Evolutionary conservation across 1,140 invertebrate species (phyloP).

Genomic region (Penaeus vannamei): DNA sequence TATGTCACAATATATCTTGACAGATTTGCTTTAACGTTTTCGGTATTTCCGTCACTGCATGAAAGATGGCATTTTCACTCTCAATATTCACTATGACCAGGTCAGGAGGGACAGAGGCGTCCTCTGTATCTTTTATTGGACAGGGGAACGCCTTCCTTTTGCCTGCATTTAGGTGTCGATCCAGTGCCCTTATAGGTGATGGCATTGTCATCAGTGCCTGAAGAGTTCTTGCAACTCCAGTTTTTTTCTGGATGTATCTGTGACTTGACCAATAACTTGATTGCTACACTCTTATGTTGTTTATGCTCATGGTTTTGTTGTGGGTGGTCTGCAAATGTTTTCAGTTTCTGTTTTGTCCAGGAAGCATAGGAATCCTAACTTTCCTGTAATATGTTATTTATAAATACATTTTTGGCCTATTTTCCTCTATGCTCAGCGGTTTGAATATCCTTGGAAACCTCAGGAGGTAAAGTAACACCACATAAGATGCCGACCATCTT

Average conservation of each 20-base stretch:
- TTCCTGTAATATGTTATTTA: background rate
- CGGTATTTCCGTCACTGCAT: constrained; percentile 16
- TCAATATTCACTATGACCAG: constrained; percentile 23
- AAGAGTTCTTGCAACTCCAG: constrained; percentile 7
- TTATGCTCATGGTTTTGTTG: background rate
- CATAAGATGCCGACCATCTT: constrained; percentile 20
- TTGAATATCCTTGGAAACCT: background rate
- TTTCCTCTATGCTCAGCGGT: background rate
- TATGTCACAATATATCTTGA: background rate
- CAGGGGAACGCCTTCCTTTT: constrained; percentile 1
- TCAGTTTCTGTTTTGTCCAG: constrained; percentile 12
- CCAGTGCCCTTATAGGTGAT: background rate
- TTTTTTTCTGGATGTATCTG: background rate
- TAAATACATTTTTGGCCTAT: constrained; percentile 27
- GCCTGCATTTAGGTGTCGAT: background rate
- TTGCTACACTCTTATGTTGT: constrained; percentile 16
- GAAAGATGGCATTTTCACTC: constrained; percentile 28
- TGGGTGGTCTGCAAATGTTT: background rate
- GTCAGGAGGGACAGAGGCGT: constrained; percentile 8
- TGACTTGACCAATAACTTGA: constrained; percentile 39
- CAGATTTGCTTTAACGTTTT: constrained; percentile 17
- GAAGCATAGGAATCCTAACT: constrained; percentile 20
- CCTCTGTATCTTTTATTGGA: constrained; percentile 24
- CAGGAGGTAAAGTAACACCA: constrained; percentile 14
- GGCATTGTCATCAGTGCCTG: background rate